phyloP scores from a whole-genome alignment of 2,113 vertebrate species.

The Solea senegalensis region DNA sequence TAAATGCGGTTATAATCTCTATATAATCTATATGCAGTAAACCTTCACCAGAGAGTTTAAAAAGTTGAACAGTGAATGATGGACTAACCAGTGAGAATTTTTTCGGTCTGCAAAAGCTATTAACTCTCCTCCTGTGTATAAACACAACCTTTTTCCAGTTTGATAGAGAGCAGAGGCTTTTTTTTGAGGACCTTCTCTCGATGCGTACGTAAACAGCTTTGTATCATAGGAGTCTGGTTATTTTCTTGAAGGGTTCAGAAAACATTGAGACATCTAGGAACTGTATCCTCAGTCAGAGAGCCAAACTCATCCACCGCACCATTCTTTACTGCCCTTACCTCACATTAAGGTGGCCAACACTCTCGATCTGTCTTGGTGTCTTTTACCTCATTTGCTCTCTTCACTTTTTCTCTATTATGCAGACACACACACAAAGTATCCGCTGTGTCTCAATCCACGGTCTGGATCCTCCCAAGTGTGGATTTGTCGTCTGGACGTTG shows the following conservation, averaged over 20 bases:
- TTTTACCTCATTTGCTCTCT: conserved; percentile 11
- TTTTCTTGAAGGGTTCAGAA: conserved; percentile 17
- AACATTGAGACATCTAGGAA: conserved; percentile 25
- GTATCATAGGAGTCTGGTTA: conserved; percentile 24
- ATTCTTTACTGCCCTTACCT: not conserved
- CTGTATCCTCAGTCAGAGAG: not conserved
- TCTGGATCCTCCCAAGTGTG: no score
- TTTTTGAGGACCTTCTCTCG: conserved; percentile 22
- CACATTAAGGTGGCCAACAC: not conserved
- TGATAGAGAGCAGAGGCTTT: conserved; percentile 27
- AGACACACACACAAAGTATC: conserved; percentile 12
- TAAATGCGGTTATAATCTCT: not conserved
- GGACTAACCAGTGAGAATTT: not conserved
- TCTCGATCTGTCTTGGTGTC: not conserved
- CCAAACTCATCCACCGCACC: conserved; percentile 16
- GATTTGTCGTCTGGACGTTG: no score
- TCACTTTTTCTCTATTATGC: not conserved
- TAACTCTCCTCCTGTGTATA: not conserved
- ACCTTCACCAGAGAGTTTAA: not conserved
- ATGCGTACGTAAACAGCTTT: conserved; percentile 42
- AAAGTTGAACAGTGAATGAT: not conserved
- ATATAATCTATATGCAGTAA: not conserved
- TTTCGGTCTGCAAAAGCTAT: conserved; percentile 1
- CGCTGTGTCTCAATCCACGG: not conserved
- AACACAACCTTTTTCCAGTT: conserved; percentile 14